Evolutionary conservation across 2,113 vertebrate species (phyloP), one percentile per base, ranked within the genome.

Genomic region (Dasyornis broadbenti): DNA sequence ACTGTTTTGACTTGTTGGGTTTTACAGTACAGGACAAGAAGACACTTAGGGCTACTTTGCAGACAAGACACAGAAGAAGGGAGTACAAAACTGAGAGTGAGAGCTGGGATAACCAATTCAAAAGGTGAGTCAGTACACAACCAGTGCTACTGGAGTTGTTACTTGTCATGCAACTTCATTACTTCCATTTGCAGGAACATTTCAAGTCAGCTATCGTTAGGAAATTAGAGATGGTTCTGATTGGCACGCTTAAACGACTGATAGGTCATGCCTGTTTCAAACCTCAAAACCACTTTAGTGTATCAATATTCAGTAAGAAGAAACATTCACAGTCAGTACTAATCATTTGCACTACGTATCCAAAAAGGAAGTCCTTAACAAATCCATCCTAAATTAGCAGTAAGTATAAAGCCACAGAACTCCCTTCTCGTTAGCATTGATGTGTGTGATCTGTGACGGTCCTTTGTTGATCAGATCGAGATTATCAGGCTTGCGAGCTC

Each of bases 371-470:
- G 4, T n/a, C 33, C n/a, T 81, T 69, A 60, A 42, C 7, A 40
- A 89, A 90, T 33, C 28, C 11, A 23, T 45, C 21, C 13, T 64
- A 53, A 80, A 88, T 63, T 44, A 54, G 5, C 16, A 76, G 18
- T n/a, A 17, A 53, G 16, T 15, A 24, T 20, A 27, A 9, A 91
- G 12, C 10, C 35, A 60, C 40, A 73, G 40, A 65, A 37, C 10
- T 45, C 13, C 8, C 27, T 82, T 76, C 60, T 44, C 53, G 24
- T 53, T 71, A 66, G 2, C n/a, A 49, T 0, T 15, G 10, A 45
- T 22, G 2, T 14, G 5, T 30, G 20, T 33, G 18, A 13, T 37
- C 35, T 4, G 1, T 37, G n/a, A 40, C 0, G 2, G 33, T 72
- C 27, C 44, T 59, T 28, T 39, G 11, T 22, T 0, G 0, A 13